Conservation (phyloP, 2,113 vertebrate species). For the Odocoileus hemionus region DNA sequence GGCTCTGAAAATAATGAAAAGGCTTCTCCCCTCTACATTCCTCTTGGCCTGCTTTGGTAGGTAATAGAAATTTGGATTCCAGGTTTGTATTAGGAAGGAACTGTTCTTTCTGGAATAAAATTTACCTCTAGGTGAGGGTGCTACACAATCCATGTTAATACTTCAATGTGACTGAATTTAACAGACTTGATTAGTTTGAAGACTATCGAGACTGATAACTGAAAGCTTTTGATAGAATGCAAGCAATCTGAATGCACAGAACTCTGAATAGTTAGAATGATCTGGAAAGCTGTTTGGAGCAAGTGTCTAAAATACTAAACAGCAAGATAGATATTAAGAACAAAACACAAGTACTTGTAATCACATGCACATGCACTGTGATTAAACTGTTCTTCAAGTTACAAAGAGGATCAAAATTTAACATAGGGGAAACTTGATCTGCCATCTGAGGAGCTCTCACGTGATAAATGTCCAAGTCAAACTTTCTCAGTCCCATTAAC, state of each 20-base stretch:
- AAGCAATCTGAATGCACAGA: background rate
- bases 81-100: background rate
- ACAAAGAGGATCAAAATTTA: background rate
- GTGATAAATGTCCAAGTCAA: background rate
- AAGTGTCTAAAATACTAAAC: background rate
- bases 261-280: background rate
- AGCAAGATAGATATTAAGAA: background rate
- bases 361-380: background rate
- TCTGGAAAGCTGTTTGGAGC: background rate
- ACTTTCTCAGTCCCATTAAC: background rate
- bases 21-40: fast-evolving
- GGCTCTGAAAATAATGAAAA: background rate
- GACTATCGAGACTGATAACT: background rate
- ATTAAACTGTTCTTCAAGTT: background rate
- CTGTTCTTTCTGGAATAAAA: background rate
- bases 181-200: background rate
- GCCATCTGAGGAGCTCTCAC: background rate
- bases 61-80: background rate
- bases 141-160: background rate
- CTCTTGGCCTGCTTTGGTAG: background rate
- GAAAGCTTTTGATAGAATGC: background rate
- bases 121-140: background rate
- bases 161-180: background rate
- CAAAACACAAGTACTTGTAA: background rate
- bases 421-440: background rate